A percentile compares a stretch with the other conserved stretches of the same genome.
Conservation (phyloP, 1,140 invertebrate genomes). For the Danaus melanippus region DNA sequence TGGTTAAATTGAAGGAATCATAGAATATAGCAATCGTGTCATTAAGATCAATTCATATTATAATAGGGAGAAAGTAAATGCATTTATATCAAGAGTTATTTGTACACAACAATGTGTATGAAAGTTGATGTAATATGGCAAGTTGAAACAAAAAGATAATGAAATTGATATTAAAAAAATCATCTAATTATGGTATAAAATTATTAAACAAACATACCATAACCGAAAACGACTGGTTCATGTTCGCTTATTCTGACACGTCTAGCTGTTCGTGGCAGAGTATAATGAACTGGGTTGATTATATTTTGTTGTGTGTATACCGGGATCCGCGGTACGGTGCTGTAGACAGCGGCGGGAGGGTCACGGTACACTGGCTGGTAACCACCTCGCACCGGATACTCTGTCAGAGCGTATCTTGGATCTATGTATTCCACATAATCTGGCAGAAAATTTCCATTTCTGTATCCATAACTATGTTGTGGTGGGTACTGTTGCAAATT, state of each 20-base stretch:
- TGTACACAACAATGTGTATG: too few species aligned
- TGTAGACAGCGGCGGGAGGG: conserved; percentile 34
- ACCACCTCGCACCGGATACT: conserved; percentile 26
- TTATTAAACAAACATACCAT: conserved; percentile 41
- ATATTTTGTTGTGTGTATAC: conserved; percentile 17
- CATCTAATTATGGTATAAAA: too few species aligned
- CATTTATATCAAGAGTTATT: too few species aligned
- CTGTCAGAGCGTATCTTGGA: conserved; percentile 19
- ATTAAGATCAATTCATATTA: too few species aligned
- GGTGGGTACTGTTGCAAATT: conserved; percentile 44
- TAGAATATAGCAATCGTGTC: too few species aligned
- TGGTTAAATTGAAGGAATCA: background rate
- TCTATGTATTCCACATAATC: conserved; percentile 40
- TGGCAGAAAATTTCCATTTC: conserved; percentile 18
- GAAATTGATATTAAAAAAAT: too few species aligned
- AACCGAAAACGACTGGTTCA: conserved; percentile 51
- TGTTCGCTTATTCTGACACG: conserved; percentile 58
- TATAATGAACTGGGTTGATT: conserved; percentile 33
- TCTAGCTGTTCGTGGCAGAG: conserved; percentile 47
- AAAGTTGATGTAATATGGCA: too few species aligned
- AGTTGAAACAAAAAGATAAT: too few species aligned
- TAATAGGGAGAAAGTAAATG: too few species aligned
- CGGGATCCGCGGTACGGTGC: conserved; percentile 31
- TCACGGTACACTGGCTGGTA: conserved; percentile 43
- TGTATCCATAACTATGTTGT: conserved; percentile 26